These are phyloP conservation scores for Homarus americanus DNA, from an alignment of 1,140 invertebrate species.

Conservation along the genomic window DNA sequence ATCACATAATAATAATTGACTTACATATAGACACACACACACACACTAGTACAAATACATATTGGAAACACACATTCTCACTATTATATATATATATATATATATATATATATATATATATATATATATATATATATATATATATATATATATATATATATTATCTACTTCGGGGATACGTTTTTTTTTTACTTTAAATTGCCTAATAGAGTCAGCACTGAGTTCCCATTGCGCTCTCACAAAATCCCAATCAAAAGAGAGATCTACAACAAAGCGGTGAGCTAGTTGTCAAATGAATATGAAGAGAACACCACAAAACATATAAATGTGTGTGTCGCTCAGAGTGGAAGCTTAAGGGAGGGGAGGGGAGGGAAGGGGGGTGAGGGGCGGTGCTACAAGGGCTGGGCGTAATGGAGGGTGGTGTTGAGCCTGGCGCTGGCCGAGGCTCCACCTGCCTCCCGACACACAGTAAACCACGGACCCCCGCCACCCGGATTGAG, in stretches of 20 bases:
- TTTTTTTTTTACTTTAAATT: background rate
- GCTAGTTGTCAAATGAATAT: background rate
- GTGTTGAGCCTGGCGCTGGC: too few species aligned
- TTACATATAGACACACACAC: too few species aligned
- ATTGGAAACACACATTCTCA: too few species aligned
- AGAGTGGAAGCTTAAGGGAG: too few species aligned
- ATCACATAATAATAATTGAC: too few species aligned
- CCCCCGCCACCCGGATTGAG: too few species aligned
- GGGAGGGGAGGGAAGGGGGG: too few species aligned
- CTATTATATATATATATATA: conserved; percentile 34
- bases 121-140: conserved; percentile 22
- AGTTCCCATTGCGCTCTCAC: background rate
- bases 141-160: background rate
- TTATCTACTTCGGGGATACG: too few species aligned
- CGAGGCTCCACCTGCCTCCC: too few species aligned
- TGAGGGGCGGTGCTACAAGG: too few species aligned
- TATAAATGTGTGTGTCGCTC: background rate
- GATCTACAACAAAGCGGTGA: background rate
- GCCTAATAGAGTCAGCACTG: background rate
- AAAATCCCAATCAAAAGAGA: background rate
- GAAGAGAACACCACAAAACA: background rate
- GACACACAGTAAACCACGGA: too few species aligned
- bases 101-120: conserved; percentile 34
- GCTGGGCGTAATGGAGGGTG: too few species aligned
- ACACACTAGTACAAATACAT: background rate